Evolutionary conservation across 2,113 vertebrate genomes (phyloP).

Genomic region (Bubo bubo): DNA sequence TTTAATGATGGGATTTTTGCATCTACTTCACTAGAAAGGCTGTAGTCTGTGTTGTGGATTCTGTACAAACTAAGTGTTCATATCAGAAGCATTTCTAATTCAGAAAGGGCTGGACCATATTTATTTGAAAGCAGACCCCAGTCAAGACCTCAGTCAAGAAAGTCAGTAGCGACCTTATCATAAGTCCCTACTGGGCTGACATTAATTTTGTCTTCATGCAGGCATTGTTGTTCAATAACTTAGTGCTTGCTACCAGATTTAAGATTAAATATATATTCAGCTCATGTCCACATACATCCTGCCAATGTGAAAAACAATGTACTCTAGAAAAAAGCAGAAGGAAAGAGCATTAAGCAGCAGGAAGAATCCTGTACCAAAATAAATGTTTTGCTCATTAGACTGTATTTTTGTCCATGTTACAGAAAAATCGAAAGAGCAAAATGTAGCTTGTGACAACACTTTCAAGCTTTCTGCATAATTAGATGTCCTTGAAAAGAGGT

Average conservation of each 20-base stretch:
- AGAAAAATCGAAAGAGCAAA: background rate
- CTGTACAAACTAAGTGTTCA: background rate
- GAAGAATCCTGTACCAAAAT: background rate
- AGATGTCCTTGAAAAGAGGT: background rate
- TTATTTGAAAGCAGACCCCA: background rate
- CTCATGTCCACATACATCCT: background rate
- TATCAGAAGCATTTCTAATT: background rate
- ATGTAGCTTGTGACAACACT: background rate
- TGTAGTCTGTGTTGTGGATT: background rate
- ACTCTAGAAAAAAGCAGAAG: background rate
- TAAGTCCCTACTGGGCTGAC: background rate
- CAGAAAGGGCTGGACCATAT: background rate
- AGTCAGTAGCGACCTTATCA: background rate
- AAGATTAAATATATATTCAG: background rate
- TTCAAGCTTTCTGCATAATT: background rate
- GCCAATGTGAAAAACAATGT: background rate
- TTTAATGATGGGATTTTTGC: background rate
- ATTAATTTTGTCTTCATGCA: background rate
- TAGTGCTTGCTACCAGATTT: background rate
- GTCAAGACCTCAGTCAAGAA: background rate
- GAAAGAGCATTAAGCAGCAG: conserved; percentile 36
- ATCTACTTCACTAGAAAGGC: background rate
- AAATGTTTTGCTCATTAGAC: conserved; percentile 37
- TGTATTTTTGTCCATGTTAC: background rate
- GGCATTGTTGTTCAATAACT: background rate